A percentile compares a stretch with the other conserved stretches of the same genome.
These are phyloP conservation scores for Hirtodrosophila trivittata DNA, from an alignment of 2,888 invertebrate genomes.

Conservation along the genomic window DNA sequence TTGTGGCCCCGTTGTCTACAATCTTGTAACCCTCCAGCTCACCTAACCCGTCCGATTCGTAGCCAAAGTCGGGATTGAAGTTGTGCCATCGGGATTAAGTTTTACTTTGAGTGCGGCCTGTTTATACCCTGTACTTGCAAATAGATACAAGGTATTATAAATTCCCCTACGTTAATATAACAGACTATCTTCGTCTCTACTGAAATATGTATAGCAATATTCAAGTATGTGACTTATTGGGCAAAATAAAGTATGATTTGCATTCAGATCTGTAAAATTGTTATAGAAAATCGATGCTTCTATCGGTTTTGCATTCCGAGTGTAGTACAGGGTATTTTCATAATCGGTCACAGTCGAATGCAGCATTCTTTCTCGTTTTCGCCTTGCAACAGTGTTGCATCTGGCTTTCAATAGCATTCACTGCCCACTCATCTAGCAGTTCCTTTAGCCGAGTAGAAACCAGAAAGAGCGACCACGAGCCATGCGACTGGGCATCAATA, in stretches of 20 bases:
- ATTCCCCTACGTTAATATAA: no score
- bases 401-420: constrained; percentile 11
- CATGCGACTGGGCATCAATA: background rate
- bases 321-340: background rate
- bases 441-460: background rate
- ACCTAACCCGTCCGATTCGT: constrained; percentile 32
- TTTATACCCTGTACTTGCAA: no score
- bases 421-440: constrained; percentile 27
- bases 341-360: constrained; percentile 1
- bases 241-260: no score
- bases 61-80: constrained; percentile 10
- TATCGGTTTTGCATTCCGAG: background rate
- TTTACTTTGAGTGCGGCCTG: constrained; percentile 1
- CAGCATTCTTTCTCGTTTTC: background rate
- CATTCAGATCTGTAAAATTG: background rate
- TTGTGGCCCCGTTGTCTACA: constrained; percentile 37
- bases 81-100: constrained; percentile 3
- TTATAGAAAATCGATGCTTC: background rate
- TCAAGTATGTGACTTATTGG: no score
- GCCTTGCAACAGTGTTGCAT: constrained; percentile 40
- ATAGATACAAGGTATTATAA: no score
- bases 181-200: no score
- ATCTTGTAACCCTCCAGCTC: constrained; percentile 27
- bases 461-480: constrained; percentile 12
- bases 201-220: no score